Percentiles rank a stretch among this genome's conserved stretches.
These are phyloP conservation scores for Plotosus lineatus DNA, from an alignment of 2,113 vertebrate genomes.

Conservation along the genomic window DNA sequence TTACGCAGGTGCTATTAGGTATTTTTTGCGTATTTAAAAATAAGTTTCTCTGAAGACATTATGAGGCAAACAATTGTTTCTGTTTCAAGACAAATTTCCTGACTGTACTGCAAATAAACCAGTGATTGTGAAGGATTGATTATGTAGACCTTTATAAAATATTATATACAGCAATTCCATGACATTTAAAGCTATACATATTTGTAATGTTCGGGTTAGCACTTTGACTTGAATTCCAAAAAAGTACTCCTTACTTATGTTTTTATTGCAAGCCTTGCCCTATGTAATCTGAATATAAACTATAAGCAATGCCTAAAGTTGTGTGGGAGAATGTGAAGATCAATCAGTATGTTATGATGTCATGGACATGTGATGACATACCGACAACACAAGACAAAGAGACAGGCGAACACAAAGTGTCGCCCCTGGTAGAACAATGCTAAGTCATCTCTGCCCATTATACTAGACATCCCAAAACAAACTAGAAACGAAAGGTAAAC, in stretches of 20 bases:
- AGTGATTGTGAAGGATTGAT: slow-evolving; percentile 45
- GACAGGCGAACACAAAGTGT: too few relatives aligned
- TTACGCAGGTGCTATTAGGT: background rate
- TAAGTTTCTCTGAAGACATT: background rate
- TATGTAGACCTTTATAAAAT: background rate
- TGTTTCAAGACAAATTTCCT: background rate
- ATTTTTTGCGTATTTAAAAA: background rate
- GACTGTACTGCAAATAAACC: background rate
- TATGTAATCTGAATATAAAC: too few relatives aligned
- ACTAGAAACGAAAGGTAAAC: too few relatives aligned
- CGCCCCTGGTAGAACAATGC: too few relatives aligned
- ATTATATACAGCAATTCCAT: too few relatives aligned
- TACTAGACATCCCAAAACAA: too few relatives aligned
- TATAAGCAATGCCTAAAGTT: too few relatives aligned
- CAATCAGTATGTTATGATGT: too few relatives aligned
- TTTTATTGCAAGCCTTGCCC: background rate
- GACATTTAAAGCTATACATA: background rate
- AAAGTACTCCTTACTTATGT: background rate
- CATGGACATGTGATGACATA: too few relatives aligned
- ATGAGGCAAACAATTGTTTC: background rate
- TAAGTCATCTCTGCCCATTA: too few relatives aligned
- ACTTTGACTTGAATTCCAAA: background rate
- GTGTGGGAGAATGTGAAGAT: too few relatives aligned
- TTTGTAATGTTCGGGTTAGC: background rate
- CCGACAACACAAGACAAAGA: too few relatives aligned